Evolutionary conservation across 2,797 vertebrate genomes (phyloP).

Genomic region (Onychomys leucogaster): DNA sequence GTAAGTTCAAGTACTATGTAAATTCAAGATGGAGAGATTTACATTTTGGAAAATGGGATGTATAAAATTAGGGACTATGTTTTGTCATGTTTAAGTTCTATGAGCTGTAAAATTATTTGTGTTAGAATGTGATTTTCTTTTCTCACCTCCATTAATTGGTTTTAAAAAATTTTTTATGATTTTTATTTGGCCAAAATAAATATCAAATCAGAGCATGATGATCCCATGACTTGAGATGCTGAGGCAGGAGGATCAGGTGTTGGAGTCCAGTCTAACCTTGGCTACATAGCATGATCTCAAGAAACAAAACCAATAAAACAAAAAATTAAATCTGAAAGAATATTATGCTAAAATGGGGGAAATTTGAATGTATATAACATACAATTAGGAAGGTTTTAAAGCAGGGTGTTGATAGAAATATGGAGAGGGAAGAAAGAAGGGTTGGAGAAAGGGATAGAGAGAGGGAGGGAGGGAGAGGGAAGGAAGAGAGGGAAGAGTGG

Average conservation of each 20-base stretch:
- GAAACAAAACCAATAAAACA: neutral
- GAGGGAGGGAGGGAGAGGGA: neutral
- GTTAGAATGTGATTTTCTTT: constrained; percentile 27
- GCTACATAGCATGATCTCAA: neutral
- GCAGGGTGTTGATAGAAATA: constrained; percentile 11
- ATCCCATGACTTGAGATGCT: neutral
- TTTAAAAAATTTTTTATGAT: neutral
- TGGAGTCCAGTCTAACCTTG: neutral
- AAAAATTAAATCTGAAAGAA: neutral
- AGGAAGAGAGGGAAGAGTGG: neutral
- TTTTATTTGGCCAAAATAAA: constrained; percentile 41
- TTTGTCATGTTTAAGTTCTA: constrained; percentile 41
- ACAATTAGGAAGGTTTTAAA: neutral
- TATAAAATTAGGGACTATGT: constrained; percentile 39
- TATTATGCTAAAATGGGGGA: neutral
- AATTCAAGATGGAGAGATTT: constrained; percentile 35
- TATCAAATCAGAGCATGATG: neutral
- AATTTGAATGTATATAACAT: constrained; percentile 29
- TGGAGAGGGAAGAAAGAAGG: neutral
- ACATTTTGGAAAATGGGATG: constrained; percentile 34
- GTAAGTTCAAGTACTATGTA: neutral
- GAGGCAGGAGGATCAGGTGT: neutral
- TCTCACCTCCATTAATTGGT: constrained; percentile 13
- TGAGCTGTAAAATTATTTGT: neutral
- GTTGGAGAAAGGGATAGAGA: neutral